A percentile compares a stretch with the other conserved stretches of the same genome.
phyloP scores from a whole-genome alignment of 2,113 vertebrate species.

The Ptilonorhynchus violaceus region DNA sequence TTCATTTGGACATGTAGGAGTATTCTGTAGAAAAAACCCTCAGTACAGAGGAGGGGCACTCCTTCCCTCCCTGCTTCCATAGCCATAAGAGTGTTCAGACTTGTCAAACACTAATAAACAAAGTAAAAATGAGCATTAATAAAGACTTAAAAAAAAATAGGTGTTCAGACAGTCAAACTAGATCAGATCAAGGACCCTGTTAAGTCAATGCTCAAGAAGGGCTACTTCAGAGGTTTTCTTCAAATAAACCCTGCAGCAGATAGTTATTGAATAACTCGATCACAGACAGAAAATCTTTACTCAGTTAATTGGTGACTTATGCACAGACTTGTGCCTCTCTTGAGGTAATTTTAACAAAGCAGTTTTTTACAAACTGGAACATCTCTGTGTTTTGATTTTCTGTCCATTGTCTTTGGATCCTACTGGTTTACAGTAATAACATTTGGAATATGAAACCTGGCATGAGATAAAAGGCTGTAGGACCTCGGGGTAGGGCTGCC shows the following conservation, averaged over 20 bases:
- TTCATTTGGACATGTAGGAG: not conserved
- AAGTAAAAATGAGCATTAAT: not conserved
- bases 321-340: not conserved
- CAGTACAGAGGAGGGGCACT: not conserved
- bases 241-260: not conserved
- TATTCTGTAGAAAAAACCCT: not conserved
- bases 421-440: not conserved
- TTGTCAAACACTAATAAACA: constrained; percentile 6
- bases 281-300: not conserved
- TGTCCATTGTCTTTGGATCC: not conserved
- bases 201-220: not conserved
- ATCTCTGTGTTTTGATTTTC: not conserved
- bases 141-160: not conserved
- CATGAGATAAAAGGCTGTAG: not conserved
- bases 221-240: not conserved
- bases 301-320: not conserved
- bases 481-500: not conserved
- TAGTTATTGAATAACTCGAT: constrained; percentile 18
- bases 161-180: not conserved
- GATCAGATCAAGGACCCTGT: not conserved
- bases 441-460: not conserved
- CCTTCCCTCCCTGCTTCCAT: not conserved
- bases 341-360: not conserved
- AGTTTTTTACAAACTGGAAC: not conserved
- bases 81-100: constrained; percentile 15